Percentiles rank a stretch among this genome's conserved stretches.
Conservation (phyloP, 2,888 invertebrate genomes). For the Hoplodrina ambigua region DNA sequence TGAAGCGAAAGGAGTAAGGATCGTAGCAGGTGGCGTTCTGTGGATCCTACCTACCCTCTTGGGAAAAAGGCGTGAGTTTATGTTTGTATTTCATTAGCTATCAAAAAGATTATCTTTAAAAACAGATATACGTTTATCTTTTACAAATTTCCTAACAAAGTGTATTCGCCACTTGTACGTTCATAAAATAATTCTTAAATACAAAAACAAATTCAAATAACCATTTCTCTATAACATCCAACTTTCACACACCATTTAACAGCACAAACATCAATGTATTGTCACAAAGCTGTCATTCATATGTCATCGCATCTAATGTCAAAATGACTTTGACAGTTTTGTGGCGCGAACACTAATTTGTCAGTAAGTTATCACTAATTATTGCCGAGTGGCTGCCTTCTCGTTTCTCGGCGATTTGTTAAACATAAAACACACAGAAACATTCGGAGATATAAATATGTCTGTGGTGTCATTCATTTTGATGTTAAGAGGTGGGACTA, state of each 20-base stretch:
- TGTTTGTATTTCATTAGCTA: too few relatives aligned
- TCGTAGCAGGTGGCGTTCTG: too few relatives aligned
- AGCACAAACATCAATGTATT: constrained; percentile 27
- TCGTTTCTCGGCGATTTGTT: constrained; percentile 49
- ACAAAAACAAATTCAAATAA: constrained; percentile 17
- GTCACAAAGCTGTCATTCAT: constrained; percentile 30
- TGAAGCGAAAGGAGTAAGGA: too few relatives aligned
- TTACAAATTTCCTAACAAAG: too few relatives aligned
- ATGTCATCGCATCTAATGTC: constrained; percentile 28
- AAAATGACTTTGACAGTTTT: constrained; percentile 38
- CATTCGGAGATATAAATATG: constrained; percentile 46
- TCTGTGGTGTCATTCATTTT: constrained; percentile 37
- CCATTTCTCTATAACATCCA: neutral
- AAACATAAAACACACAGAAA: constrained; percentile 35
- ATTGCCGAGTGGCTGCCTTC: constrained; percentile 38
- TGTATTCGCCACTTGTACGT: too few relatives aligned
- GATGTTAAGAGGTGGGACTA: constrained; percentile 49
- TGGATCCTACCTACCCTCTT: too few relatives aligned
- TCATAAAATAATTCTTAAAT: neutral
- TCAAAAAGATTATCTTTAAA: too few relatives aligned
- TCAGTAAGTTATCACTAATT: constrained; percentile 53
- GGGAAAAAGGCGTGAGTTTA: too few relatives aligned
- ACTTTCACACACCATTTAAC: constrained; percentile 9
- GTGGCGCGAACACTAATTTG: constrained; percentile 51
- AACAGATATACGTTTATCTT: neutral